Conservation (phyloP, 2,888 invertebrate species). For the Pedicia rivosa region DNA sequence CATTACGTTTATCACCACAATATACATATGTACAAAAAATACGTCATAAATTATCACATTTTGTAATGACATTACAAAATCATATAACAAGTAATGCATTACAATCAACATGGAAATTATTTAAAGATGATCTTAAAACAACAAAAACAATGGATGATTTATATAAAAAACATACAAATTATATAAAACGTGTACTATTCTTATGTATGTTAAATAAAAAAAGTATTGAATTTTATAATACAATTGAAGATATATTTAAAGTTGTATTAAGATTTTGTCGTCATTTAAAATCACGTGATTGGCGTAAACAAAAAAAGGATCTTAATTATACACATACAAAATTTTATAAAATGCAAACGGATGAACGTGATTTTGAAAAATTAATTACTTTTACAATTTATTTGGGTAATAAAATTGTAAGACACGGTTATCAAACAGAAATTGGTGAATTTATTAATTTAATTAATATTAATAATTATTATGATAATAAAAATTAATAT, state of each 20-base stretch:
- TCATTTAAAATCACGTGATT: slow-evolving; percentile 22
- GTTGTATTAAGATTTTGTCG: slow-evolving; percentile 41
- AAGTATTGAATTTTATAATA: slow-evolving; percentile 48
- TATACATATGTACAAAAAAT: slow-evolving; percentile 55
- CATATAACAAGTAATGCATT: slow-evolving; percentile 64
- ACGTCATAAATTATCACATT: slow-evolving; percentile 59
- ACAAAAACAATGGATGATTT: slow-evolving; percentile 54
- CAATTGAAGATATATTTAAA: slow-evolving; percentile 53
- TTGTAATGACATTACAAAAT: slow-evolving; percentile 57
- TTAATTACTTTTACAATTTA: slow-evolving; percentile 26
- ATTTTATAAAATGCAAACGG: slow-evolving; percentile 22
- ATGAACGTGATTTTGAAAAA: slow-evolving; percentile 26
- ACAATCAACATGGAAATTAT: slow-evolving; percentile 56
- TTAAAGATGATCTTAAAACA: slow-evolving; percentile 47
- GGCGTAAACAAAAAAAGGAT: slow-evolving; percentile 17
- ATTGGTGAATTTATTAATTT: slow-evolving; percentile 27
- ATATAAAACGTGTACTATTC: slow-evolving; percentile 59
- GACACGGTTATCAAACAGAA: slow-evolving; percentile 28
- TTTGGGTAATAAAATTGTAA: slow-evolving; percentile 27
- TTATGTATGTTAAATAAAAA: slow-evolving; percentile 57
- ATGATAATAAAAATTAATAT: no score
- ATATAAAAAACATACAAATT: slow-evolving; percentile 52
- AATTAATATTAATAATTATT: slow-evolving; percentile 28
- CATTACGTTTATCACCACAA: slow-evolving; percentile 43
- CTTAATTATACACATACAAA: slow-evolving; percentile 24